A percentile compares a stretch with the other conserved stretches of the same genome.
phyloP scores from a whole-genome alignment of 2,888 invertebrate genomes.

The Cyclophora albipunctata region DNA sequence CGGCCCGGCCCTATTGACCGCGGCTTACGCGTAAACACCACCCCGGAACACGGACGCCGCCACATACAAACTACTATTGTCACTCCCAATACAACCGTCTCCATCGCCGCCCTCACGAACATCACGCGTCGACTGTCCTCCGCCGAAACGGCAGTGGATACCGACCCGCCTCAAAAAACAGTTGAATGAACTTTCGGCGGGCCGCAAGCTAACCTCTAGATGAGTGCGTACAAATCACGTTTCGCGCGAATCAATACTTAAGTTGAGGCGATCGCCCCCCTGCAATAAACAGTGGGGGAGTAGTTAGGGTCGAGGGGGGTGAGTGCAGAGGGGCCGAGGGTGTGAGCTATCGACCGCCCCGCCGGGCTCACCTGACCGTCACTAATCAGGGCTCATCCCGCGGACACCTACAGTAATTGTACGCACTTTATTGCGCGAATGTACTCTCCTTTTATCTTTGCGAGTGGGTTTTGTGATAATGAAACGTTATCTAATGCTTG shows the following conservation, averaged over 20 bases:
- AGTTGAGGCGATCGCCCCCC: constrained; percentile 74
- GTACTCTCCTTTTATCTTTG: constrained; percentile 29
- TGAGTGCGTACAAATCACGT: constrained; percentile 76
- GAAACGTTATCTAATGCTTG: constrained; percentile 10
- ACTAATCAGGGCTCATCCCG: constrained; percentile 75
- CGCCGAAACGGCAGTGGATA: constrained; percentile 26
- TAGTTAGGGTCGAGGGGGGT: constrained; percentile 42
- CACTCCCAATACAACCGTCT: constrained; percentile 1
- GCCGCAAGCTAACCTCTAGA: constrained; percentile 66
- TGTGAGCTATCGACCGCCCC: constrained; percentile 53
- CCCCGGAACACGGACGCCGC: constrained; percentile 32
- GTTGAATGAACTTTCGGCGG: constrained; percentile 39
- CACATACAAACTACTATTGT: constrained; percentile 28
- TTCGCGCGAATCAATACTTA: constrained; percentile 76
- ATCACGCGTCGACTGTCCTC: too few relatives aligned
- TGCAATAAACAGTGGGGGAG: constrained; percentile 65
- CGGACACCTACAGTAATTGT: constrained; percentile 71
- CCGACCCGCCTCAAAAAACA: constrained; percentile 18
- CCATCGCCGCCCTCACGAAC: not conserved
- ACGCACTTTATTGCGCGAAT: constrained; percentile 49
- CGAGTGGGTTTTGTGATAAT: constrained; percentile 18
- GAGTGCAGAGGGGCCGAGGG: constrained; percentile 29
- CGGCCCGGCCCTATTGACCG: constrained; percentile 68
- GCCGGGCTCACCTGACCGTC: constrained; percentile 68
- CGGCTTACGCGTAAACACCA: constrained; percentile 66